Evolutionary conservation across 2,797 vertebrate genomes (phyloP), one percentile per base, ranked within the genome.

Genomic region (Oreonectes daqikongensis): DNA sequence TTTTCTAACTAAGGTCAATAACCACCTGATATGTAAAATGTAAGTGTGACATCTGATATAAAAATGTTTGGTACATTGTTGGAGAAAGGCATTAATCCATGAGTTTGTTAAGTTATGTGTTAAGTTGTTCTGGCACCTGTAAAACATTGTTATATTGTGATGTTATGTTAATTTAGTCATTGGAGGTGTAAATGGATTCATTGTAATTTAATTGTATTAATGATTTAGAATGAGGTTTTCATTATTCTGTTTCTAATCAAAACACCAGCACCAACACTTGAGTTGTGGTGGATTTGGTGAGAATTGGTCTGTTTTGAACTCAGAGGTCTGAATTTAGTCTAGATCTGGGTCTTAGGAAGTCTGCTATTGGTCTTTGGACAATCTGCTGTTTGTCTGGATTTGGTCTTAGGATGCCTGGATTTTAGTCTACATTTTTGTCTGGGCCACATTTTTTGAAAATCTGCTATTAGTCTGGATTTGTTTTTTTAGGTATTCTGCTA

Each of bases 21-120:
- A 40, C 4, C 18, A 17, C 7, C 17, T 17, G 11, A 22, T 40
- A 53, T 74, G 15, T 42, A 11, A 55, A 68, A 32, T 75, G 10
- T 12, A 59, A 76, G 52, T 68, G 52, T 76, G 52, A 68, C 5
- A 60, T 76, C 2, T 26, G 2, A 3, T 9, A 46, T 18, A 6
- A 3, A 42, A 30, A 24, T 50, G 64, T 67, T 67, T 57, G n/a
- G n/a, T 17, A 75, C 10, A 32, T 35, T 8, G 48, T 53, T 40
- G 42, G 17, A 24, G 35, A 65, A 17, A 15, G 18, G 5, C 38
- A 20, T 60, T 69, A 14, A 26, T 68, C 15, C 1, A 48, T 30
- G 46, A 5, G 28, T 14, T 68, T 60, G 4, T 24, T n/a, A 11
- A 48, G 46, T 60, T 35, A 28, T 38, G 26, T 2, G 59, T 46